A percentile compares a stretch with the other conserved stretches of the same genome.
phyloP scores from a whole-genome alignment of 2,797 vertebrate genomes.

The Melopsittacus undulatus region DNA sequence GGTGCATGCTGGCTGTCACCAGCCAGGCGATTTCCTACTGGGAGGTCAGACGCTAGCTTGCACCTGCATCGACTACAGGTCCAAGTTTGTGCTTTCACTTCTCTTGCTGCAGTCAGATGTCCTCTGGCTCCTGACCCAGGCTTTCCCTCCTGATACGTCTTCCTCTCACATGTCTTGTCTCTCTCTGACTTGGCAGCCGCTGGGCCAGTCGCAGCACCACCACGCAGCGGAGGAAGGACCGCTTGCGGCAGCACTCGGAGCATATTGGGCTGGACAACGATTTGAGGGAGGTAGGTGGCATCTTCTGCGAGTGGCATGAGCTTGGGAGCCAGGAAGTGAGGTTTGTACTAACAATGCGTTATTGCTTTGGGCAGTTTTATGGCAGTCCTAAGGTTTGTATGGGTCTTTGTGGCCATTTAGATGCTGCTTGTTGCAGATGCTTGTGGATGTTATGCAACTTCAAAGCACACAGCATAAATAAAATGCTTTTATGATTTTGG shows the following conservation, averaged over 20 bases:
- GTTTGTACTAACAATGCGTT: background rate
- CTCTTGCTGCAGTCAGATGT: accelerated
- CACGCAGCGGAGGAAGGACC: constrained; percentile 85
- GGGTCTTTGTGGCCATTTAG: background rate
- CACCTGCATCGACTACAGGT: accelerated
- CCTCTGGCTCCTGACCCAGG: background rate
- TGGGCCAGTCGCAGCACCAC: constrained; percentile 88
- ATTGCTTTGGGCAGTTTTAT: background rate
- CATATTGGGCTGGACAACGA: constrained; percentile 87
- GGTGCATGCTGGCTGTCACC: background rate
- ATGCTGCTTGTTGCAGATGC: accelerated
- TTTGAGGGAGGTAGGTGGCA: constrained; percentile 83
- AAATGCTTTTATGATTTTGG: background rate
- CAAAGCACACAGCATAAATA: background rate
- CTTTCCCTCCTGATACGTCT: background rate
- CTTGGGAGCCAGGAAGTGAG: background rate
- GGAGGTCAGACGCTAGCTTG: background rate
- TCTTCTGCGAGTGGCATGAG: accelerated
- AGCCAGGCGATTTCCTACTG: accelerated
- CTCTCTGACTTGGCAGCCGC: constrained; percentile 69
- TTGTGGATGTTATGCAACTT: background rate
- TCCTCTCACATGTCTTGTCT: background rate
- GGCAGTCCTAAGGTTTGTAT: background rate
- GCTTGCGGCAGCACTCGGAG: constrained; percentile 81
- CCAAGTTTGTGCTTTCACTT: background rate